Conservation (phyloP, 2,888 invertebrate species). For the Agrochola circellaris region DNA sequence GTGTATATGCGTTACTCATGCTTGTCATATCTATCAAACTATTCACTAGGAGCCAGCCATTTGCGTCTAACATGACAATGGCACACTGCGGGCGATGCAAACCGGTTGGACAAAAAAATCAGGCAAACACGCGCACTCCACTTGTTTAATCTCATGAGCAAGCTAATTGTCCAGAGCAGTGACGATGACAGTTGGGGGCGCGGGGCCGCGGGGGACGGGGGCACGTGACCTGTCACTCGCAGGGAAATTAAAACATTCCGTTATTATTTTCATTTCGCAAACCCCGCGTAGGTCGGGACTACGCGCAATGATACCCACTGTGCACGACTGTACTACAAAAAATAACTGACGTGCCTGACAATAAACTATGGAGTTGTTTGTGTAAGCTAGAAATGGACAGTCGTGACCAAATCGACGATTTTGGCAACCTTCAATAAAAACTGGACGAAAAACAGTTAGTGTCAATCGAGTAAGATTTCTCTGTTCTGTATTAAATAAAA, state of each 20-base stretch:
- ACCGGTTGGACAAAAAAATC: conserved; percentile 76
- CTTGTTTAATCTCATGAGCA: conserved; percentile 89
- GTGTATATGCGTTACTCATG: conserved; percentile 70
- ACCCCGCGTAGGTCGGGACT: conserved; percentile 51
- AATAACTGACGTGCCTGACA: conserved; percentile 56
- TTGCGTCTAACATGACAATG: conserved; percentile 73
- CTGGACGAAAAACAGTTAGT: conserved; percentile 38
- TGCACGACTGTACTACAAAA: conserved; percentile 60
- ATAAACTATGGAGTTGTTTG: conserved; percentile 52
- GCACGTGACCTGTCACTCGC: conserved; percentile 91
- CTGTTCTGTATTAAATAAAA: conserved; percentile 32
- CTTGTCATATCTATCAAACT: conserved; percentile 78
- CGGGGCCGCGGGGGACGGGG: conserved; percentile 69
- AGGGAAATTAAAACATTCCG: conserved; percentile 91
- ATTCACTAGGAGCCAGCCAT: conserved; percentile 72
- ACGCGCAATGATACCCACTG: conserved; percentile 51
- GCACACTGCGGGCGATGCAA: conserved; percentile 72
- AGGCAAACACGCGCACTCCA: conserved; percentile 78
- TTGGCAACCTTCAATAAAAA: conserved; percentile 57
- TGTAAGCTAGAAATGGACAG: conserved; percentile 54
- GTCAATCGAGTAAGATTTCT: conserved; percentile 45
- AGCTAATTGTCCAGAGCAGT: conserved; percentile 89
- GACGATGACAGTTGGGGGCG: conserved; percentile 85
- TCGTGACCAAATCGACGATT: conserved; percentile 58
- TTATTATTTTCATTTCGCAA: conserved; percentile 86